These are phyloP conservation scores for Corynorhinus townsendii DNA, from an alignment of 2,113 vertebrate species.

Conservation along the genomic window DNA sequence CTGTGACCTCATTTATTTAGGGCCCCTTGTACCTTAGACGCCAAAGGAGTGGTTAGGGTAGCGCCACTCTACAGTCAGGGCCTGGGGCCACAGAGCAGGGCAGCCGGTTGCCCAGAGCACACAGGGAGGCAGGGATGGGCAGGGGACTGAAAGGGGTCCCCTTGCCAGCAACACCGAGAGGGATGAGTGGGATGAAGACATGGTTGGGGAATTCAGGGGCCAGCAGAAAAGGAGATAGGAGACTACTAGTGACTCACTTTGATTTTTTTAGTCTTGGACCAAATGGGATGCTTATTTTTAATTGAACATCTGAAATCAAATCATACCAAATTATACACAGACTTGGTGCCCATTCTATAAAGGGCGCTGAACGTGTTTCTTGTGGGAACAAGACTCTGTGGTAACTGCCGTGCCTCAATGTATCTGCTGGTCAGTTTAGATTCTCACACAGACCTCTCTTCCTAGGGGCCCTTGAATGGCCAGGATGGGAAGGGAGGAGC, in stretches of 20 bases:
- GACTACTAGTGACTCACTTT: neutral
- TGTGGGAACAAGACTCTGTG: neutral
- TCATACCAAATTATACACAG: neutral
- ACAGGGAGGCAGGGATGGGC: neutral
- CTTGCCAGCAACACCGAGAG: rapidly evolving
- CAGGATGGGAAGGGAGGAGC: neutral
- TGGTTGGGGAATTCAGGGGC: neutral
- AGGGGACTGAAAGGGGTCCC: neutral
- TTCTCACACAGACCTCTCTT: neutral
- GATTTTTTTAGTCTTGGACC: neutral
- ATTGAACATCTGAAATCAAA: neutral
- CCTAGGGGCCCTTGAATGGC: neutral
- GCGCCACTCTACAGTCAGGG: neutral
- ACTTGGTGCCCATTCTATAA: neutral
- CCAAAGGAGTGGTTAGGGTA: neutral
- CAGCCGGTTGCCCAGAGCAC: neutral
- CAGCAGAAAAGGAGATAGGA: neutral
- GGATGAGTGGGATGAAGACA: neutral
- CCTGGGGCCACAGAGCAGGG: neutral
- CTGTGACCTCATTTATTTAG: neutral
- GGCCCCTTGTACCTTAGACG: neutral
- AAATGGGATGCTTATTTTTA: neutral
- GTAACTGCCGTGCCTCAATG: rapidly evolving
- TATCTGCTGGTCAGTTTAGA: neutral
- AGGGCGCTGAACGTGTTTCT: neutral